phyloP scores from a whole-genome alignment of 1,140 invertebrate genomes.

The Diploscapter pachys region DNA sequence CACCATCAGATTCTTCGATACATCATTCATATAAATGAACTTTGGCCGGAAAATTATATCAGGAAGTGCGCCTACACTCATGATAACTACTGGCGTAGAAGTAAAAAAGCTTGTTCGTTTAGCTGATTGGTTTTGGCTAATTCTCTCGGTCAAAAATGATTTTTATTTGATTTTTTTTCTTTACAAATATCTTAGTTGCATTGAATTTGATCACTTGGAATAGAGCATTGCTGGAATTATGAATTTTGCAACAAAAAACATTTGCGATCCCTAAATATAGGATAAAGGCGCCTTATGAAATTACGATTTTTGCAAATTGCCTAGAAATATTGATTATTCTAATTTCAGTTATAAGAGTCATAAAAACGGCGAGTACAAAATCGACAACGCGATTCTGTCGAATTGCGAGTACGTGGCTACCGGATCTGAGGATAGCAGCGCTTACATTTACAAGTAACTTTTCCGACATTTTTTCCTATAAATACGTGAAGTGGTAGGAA shows the following conservation, averaged over 20 bases:
- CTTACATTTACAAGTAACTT: constrained; percentile 69
- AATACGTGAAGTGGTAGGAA: too few relatives aligned
- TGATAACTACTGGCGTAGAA: too few relatives aligned
- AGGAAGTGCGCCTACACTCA: too few relatives aligned
- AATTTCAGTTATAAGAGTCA: constrained; percentile 73
- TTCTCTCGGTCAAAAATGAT: not conserved
- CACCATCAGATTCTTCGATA: too few relatives aligned
- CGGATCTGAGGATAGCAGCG: constrained; percentile 78
- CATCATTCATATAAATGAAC: too few relatives aligned
- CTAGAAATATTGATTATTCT: not conserved
- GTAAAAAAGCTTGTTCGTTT: too few relatives aligned
- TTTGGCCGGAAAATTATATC: too few relatives aligned
- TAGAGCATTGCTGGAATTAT: too few relatives aligned
- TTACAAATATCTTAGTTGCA: too few relatives aligned
- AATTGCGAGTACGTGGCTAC: constrained; percentile 79
- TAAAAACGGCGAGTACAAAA: constrained; percentile 72
- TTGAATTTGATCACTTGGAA: too few relatives aligned
- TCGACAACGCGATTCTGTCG: constrained; percentile 79
- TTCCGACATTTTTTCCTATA: constrained; percentile 60
- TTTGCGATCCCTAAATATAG: not conserved
- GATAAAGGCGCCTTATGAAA: not conserved
- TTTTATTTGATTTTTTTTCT: not conserved
- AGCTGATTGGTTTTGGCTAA: too few relatives aligned
- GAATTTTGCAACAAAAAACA: not conserved
- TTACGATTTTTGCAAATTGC: not conserved